A percentile compares a stretch with the other conserved stretches of the same genome.
phyloP scores from a whole-genome alignment of 1,140 invertebrate genomes.

The Brachionus calyciflorus region DNA sequence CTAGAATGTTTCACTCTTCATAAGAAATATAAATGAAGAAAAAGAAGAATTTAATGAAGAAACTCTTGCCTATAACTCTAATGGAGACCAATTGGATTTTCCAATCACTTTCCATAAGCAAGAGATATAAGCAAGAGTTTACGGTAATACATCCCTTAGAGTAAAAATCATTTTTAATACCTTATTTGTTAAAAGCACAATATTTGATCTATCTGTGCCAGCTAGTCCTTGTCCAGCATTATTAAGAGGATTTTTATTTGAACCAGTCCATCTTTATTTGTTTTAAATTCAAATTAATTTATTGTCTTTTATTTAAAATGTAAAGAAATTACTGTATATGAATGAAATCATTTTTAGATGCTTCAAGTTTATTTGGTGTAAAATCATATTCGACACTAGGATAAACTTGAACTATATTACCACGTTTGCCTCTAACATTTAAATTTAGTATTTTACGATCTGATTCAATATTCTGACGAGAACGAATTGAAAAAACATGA shows the following conservation, averaged over 20 bases:
- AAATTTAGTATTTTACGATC: slow-evolving; percentile 39
- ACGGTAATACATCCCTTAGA: too few species aligned
- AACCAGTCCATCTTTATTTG: slow-evolving; percentile 58
- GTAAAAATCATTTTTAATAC: slow-evolving; percentile 50
- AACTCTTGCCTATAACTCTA: too few species aligned
- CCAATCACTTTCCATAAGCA: too few species aligned
- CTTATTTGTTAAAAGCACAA: slow-evolving; percentile 52
- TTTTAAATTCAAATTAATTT: too few species aligned
- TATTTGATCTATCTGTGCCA: slow-evolving; percentile 57
- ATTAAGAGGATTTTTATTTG: slow-evolving; percentile 53
- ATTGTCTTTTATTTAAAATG: too few species aligned
- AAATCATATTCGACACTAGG: slow-evolving; percentile 60
- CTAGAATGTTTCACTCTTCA: too few species aligned
- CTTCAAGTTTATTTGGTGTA: slow-evolving; percentile 48
- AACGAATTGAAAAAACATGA: neutral
- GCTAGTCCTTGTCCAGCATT: slow-evolving; percentile 56
- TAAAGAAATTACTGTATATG: slow-evolving; percentile 54
- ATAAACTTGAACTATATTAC: slow-evolving; percentile 48
- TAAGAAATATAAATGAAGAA: too few species aligned
- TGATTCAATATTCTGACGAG: neutral
- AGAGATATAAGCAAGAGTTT: too few species aligned
- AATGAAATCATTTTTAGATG: slow-evolving; percentile 52
- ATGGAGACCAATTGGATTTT: too few species aligned
- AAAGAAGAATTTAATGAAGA: too few species aligned
- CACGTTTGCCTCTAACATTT: slow-evolving; percentile 44